Base-by-base conservation (phyloP, 1,140 invertebrate species). In the Cryptotermes secundus region DNA sequence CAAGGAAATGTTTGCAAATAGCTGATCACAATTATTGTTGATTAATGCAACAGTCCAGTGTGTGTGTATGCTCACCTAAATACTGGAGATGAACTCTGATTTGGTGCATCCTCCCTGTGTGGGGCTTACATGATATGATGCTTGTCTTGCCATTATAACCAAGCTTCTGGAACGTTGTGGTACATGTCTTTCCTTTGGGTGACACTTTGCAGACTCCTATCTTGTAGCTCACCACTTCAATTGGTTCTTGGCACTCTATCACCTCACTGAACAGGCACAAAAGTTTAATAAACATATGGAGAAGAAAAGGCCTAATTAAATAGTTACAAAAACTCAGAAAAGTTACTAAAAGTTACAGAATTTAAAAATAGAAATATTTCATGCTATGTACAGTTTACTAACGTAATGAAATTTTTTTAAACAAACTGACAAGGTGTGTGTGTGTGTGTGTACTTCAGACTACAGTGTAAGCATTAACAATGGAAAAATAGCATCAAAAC, bases 71-170 rank as follows among this genome's bases (percentile, higher is more conserved):
- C 87, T 89, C 90, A 96, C 96, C 98, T 86, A 99, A 92, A 90
- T 96, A 99, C 89, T 99, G 99, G 59, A 99, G 93, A 91, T 99
- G 99, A n/a, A 99, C 97, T 85, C 99, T 92, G 86, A 99, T 99
- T 90, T 99, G 99, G 90, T 99, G 99, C 94, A 99, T 99, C 85
- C 99, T 91, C 0, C 99, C 99, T 2, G 98, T 99, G 87, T 96
- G 94, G 0, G 98, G 97, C 87, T 95, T 94, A 90, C 98, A 99
- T 34, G 96, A 91, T 2, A 99, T 97, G 35, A 99, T 96, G 87
- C 97, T 99, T 0, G 96, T 96, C 87, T 95, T 95, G 6, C 93
- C 93, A 90, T 99, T 97, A 90, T 92, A 96, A 83, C 96, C 97
- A 19, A 99, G 89, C 88, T 96, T 93, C 88, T 97, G 94, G 92